Evolutionary conservation across 2,888 invertebrate species (phyloP).

Genomic region (Prosapia bicincta): DNA sequence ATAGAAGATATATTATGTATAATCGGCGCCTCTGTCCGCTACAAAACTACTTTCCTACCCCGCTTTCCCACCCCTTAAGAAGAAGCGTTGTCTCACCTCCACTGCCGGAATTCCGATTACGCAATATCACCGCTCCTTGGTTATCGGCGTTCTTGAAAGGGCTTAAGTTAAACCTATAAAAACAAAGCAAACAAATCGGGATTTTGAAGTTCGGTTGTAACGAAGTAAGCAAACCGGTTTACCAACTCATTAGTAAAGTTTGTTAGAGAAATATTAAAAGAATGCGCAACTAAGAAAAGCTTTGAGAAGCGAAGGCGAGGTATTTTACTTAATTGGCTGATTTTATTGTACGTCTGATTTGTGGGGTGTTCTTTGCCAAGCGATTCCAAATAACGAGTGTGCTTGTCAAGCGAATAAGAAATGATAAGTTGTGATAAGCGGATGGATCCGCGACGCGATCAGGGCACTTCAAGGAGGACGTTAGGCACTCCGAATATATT

Average conservation of each 20-base stretch:
- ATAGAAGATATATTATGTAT: no score
- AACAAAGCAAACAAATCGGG: not conserved
- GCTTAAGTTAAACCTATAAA: not conserved
- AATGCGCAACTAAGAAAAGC: not conserved
- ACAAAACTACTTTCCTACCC: no score
- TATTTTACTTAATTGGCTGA: not conserved
- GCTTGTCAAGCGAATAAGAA: not conserved
- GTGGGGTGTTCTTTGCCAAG: not conserved
- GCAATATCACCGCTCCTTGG: not conserved
- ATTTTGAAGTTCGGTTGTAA: not conserved
- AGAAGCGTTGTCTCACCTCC: not conserved
- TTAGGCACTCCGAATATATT: no score
- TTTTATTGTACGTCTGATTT: not conserved
- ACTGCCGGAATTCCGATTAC: not conserved
- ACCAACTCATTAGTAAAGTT: not conserved
- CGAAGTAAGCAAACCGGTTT: not conserved
- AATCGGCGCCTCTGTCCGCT: no score
- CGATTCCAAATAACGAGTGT: not conserved
- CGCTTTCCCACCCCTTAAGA: not conserved
- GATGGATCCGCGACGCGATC: no score
- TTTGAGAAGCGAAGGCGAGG: not conserved
- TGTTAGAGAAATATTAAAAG: not conserved
- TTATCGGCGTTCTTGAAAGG: not conserved
- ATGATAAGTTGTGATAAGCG: no score
- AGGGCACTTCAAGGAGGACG: no score